Conservation (phyloP, 2,113 vertebrate genomes). For the Protobothrops flavoviridis region DNA sequence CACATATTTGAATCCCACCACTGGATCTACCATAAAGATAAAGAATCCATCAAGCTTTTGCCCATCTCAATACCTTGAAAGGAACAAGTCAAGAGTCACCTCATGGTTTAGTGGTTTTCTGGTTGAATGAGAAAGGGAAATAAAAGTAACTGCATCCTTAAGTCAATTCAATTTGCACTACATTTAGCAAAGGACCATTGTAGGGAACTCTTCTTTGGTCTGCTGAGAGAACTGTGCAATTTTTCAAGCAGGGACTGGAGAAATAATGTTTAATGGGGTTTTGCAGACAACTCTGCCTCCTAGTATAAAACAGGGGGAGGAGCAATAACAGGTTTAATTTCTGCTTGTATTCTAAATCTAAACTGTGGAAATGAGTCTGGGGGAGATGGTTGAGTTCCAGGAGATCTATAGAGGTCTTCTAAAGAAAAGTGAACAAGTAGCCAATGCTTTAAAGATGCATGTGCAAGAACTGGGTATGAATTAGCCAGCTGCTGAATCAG, state of each 20-base stretch:
- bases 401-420: neutral
- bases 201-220: neutral
- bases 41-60: too few relatives aligned
- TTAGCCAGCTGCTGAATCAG: neutral
- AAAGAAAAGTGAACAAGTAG: neutral
- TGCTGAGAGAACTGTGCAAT: neutral
- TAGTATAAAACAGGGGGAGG: neutral
- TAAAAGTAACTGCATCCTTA: neutral
- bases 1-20: too few relatives aligned
- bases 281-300: neutral
- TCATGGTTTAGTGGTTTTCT: neutral
- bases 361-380: neutral
- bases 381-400: neutral
- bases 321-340: neutral
- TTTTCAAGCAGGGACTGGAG: neutral
- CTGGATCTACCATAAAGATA: too few relatives aligned
- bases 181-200: neutral
- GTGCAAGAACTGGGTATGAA: neutral
- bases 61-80: too few relatives aligned
- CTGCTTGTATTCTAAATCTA: neutral
- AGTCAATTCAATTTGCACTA: neutral
- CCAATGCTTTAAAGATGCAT: neutral
- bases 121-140: neutral
- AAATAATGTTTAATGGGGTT: neutral
- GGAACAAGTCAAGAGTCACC: too few relatives aligned